Evolutionary conservation across 2,888 invertebrate genomes (phyloP).

Genomic region (Beris chalybata): DNA sequence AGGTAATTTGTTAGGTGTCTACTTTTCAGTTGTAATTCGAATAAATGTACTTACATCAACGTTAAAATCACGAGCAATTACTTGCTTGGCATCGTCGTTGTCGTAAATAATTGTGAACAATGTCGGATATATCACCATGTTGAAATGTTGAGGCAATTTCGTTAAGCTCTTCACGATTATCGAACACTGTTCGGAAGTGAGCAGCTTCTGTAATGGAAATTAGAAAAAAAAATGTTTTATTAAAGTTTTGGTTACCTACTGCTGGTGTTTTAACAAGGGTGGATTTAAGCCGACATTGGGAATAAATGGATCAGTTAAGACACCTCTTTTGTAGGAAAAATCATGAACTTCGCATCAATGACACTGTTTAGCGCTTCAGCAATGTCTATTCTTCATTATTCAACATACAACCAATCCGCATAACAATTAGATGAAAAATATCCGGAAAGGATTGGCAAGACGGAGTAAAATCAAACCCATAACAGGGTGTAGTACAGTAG

Average conservation of each 20-base stretch:
- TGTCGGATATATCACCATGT: slow-evolving; percentile 55
- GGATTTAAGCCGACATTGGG: background rate
- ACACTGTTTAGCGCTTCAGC: too few species aligned
- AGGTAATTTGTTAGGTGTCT: background rate
- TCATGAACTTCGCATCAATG: background rate
- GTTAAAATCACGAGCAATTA: slow-evolving; percentile 53
- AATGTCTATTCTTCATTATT: too few species aligned
- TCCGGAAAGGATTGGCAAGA: too few species aligned
- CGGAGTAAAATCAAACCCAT: too few species aligned
- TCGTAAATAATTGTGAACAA: slow-evolving; percentile 53
- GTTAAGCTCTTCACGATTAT: slow-evolving; percentile 54
- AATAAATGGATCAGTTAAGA: background rate
- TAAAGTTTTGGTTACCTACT: background rate
- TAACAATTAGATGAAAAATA: too few species aligned
- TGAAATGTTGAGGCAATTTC: slow-evolving; percentile 53
- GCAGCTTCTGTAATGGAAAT: slow-evolving; percentile 47
- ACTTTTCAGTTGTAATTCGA: background rate
- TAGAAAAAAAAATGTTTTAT: background rate
- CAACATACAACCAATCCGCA: too few species aligned
- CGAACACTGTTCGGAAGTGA: slow-evolving; percentile 54
- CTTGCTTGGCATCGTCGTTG: slow-evolving; percentile 52
- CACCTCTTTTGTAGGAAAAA: background rate
- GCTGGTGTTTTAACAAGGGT: background rate
- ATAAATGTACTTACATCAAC: slow-evolving; percentile 48
- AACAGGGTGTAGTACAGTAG: too few species aligned